Evolutionary conservation across 2,113 vertebrate species (phyloP).

Genomic region (Psettodes erumei): DNA sequence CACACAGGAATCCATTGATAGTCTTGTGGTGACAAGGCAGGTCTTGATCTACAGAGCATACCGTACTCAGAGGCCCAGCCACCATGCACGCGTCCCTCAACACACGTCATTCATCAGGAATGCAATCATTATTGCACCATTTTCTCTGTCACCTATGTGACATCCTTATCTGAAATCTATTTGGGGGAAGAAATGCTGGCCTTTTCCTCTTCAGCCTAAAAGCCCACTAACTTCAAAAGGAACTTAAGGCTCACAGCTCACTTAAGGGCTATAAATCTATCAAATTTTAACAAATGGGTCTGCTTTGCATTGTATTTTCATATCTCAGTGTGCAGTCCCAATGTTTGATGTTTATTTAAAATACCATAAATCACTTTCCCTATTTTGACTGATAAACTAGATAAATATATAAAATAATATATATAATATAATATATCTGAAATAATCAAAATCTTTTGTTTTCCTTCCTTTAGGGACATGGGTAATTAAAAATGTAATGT

Average conservation of each 20-base stretch:
- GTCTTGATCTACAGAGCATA: conserved; percentile 18
- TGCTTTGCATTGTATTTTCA: conserved; percentile 1
- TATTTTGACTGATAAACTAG: too few species aligned
- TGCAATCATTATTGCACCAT: conserved; percentile 59
- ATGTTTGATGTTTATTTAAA: background rate
- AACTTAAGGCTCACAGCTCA: too few species aligned
- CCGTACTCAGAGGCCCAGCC: conserved; percentile 9
- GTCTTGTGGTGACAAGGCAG: conserved; percentile 23
- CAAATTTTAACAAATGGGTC: conserved; percentile 10
- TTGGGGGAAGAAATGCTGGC: conserved; percentile 19
- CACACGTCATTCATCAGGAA: conserved; percentile 54
- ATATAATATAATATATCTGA: too few species aligned
- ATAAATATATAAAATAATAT: too few species aligned
- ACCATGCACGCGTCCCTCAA: background rate
- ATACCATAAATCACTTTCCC: background rate
- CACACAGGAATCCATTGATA: background rate
- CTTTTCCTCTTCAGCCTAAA: conserved; percentile 17
- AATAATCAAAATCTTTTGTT: background rate
- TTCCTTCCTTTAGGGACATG: background rate
- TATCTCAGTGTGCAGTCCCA: background rate
- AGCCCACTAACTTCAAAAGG: conserved; percentile 18
- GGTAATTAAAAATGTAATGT: background rate
- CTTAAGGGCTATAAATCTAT: background rate
- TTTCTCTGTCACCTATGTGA: conserved; percentile 51
- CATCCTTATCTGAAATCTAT: conserved; percentile 70